These are phyloP conservation scores for Leptonema lineaticorne DNA, from an alignment of 1,140 invertebrate species.

Conservation along the genomic window DNA sequence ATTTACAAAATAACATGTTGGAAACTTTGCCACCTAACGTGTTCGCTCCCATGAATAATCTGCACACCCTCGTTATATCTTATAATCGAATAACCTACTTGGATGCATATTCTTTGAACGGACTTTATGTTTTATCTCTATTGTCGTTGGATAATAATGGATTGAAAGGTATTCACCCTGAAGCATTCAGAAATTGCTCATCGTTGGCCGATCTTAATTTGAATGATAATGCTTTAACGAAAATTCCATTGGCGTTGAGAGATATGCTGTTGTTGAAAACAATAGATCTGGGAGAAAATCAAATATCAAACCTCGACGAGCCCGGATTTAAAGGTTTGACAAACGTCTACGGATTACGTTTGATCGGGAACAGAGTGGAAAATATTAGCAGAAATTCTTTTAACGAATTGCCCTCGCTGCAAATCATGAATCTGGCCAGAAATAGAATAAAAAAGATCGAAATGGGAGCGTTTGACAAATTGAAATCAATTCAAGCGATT, in stretches of 20 bases:
- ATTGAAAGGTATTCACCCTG: conserved; percentile 71
- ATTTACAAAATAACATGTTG: conserved; percentile 76
- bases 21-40: conserved; percentile 77
- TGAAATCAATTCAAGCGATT: conserved; percentile 80
- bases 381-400: conserved; percentile 82
- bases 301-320: conserved; percentile 72
- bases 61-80: conserved; percentile 77
- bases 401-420: conserved; percentile 75
- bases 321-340: conserved; percentile 80
- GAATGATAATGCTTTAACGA: conserved; percentile 77
- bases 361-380: conserved; percentile 86
- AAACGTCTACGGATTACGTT: conserved; percentile 74
- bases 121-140: conserved; percentile 74
- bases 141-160: conserved; percentile 80
- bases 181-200: conserved; percentile 80
- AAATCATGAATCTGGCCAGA: conserved; percentile 85
- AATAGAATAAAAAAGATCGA: conserved; percentile 82
- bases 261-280: conserved; percentile 73
- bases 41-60: conserved; percentile 79
- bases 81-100: conserved; percentile 77
- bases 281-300: conserved; percentile 83
- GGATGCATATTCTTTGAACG: conserved; percentile 75
- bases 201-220: conserved; percentile 83
- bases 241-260: conserved; percentile 75
- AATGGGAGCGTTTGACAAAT: conserved; percentile 77